phyloP scores from a whole-genome alignment of 2,113 vertebrate species.

The Pluvianellus socialis region DNA sequence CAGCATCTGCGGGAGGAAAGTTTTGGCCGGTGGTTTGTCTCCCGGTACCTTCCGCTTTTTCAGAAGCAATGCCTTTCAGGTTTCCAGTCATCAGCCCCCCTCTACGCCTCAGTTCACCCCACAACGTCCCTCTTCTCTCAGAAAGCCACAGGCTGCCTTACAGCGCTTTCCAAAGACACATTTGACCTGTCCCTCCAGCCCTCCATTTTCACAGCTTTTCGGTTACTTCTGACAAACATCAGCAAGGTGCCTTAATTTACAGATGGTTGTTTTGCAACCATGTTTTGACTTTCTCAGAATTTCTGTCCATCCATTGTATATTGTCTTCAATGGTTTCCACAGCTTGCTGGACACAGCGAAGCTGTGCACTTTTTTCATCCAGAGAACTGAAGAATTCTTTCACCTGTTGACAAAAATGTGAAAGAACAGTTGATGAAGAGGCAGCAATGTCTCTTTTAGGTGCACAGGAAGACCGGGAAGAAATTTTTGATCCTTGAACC shows the following conservation, averaged over 20 bases:
- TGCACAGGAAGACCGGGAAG: background rate
- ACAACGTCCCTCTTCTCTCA: background rate
- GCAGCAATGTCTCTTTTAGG: too few relatives aligned
- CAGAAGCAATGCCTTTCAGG: background rate
- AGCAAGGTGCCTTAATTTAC: background rate
- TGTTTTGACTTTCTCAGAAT: constrained; percentile 78
- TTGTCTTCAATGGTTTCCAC: constrained; percentile 87
- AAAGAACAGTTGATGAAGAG: background rate
- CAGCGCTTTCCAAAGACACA: background rate
- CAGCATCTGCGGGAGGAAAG: background rate
- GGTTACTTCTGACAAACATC: background rate
- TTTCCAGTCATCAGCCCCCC: rapidly evolving
- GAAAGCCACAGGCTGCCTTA: too few relatives aligned
- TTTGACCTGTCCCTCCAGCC: too few relatives aligned
- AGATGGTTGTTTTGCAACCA: constrained; percentile 70
- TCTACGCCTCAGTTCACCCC: rapidly evolving
- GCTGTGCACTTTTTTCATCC: constrained; percentile 78
- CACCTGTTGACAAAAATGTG: constrained; percentile 69
- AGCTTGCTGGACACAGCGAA: constrained; percentile 85
- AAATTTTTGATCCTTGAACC: rapidly evolving
- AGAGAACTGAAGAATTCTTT: constrained; percentile 83
- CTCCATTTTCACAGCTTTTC: background rate
- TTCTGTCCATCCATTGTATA: constrained; percentile 85
- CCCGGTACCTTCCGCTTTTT: background rate
- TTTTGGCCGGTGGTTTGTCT: too few relatives aligned